Percentiles rank a stretch among this genome's conserved stretches.
Conservation (phyloP, 2,113 vertebrate genomes). For the Gymnobelideus leadbeateri region DNA sequence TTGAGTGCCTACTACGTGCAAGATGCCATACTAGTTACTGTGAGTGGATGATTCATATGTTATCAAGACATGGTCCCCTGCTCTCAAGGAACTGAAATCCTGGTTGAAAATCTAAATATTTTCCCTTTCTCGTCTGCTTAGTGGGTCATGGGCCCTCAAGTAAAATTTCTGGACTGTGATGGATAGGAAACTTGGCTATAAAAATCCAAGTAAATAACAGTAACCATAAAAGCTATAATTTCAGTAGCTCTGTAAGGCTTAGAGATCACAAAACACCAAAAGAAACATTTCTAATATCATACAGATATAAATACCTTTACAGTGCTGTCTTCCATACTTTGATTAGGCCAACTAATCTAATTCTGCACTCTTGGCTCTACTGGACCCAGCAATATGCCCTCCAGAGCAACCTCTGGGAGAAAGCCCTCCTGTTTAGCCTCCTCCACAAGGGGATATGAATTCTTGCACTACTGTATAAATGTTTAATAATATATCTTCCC, state of each 20-base stretch:
- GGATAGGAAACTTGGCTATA: slow-evolving; percentile 12
- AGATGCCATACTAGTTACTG: background rate
- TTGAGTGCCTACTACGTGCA: background rate
- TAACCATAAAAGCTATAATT: background rate
- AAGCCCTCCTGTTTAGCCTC: slow-evolving; percentile 31
- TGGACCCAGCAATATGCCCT: slow-evolving; percentile 50
- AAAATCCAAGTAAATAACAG: background rate
- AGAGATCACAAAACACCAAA: slow-evolving; percentile 1
- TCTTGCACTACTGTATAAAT: slow-evolving; percentile 40
- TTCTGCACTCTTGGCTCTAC: slow-evolving; percentile 33
- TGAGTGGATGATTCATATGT: background rate
- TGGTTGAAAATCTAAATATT: slow-evolving; percentile 27
- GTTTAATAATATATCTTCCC: slow-evolving; percentile 51
- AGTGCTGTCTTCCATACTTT: slow-evolving; percentile 22
- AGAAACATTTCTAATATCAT: slow-evolving; percentile 46
- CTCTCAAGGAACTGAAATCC: background rate
- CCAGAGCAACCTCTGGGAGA: slow-evolving; percentile 30
- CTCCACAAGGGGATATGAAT: slow-evolving; percentile 63
- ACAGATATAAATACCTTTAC: slow-evolving; percentile 28
- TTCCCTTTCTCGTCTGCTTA: background rate
- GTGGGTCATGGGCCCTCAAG: slow-evolving; percentile 21
- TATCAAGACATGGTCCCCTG: background rate
- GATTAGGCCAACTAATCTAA: slow-evolving; percentile 59
- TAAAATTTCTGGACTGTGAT: slow-evolving; percentile 6
- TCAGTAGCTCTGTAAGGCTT: background rate